Evolutionary conservation across 2,797 vertebrate genomes (phyloP), one percentile per base, ranked within the genome.

Genomic region (Stomatorhinus walkeri): DNA sequence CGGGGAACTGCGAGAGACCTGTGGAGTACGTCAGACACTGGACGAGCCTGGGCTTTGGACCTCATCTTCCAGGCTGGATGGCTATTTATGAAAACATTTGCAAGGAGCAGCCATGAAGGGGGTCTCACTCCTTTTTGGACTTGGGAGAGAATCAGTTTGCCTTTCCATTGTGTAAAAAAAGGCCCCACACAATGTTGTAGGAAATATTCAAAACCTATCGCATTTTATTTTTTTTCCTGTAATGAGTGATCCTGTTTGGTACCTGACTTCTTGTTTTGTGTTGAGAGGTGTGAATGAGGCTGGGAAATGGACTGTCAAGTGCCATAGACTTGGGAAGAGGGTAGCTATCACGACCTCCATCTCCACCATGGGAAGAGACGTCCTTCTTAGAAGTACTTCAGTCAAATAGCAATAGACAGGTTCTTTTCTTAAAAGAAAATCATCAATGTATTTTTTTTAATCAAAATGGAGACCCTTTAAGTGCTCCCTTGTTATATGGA

Each of bases 321-420:
- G 97, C 98, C 97, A 97, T 96, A 97, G 96, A 98, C 96, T 96
- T 96, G 94, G 94, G 94, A 91, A 92, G 91, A 83, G 68, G 90
- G 92, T 91, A 91, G 88, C 89, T 94, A 93, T 94, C 94, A 94
- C 93, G 90, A 98, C 96, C 96, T 97, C 97, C 97, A 93, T 95
- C 94, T 94, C 92, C 91, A 92, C 92, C 87, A 93, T 94, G 92
- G 48, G 91, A 92, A 91, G 91, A 92, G 87, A 91, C 54, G 81
- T 94, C 90, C 91, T 95, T 91, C 89, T 91, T 89, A 92, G 92
- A 93, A 93, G 91, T 94, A 91, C 95, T 94, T 95, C 92, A 95
- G 95, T 94, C 92, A 92, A 81, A 92, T 95, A 96, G 95, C 96
- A 96, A 96, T 96, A 97, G 94, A 92, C 54, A 93, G 93, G 88